These are phyloP conservation scores for Trematomus bernacchii DNA, from an alignment of 2,797 vertebrate species.

Conservation along the genomic window DNA sequence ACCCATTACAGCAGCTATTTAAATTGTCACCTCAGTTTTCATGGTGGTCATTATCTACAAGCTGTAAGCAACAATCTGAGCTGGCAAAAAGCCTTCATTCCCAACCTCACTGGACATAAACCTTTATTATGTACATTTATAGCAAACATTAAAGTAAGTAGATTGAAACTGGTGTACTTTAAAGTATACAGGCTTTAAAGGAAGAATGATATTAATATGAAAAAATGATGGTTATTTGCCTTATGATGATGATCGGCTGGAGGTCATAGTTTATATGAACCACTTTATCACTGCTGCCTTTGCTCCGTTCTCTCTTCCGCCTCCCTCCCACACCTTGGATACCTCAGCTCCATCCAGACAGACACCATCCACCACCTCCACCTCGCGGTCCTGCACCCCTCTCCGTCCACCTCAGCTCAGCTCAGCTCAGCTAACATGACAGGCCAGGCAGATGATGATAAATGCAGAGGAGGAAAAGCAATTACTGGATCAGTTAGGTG, in stretches of 20 bases:
- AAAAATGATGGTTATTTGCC: conserved; percentile 21
- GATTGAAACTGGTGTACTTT: neutral
- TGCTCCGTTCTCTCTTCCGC: neutral
- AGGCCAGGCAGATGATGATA: conserved; percentile 85
- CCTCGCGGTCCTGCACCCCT: conserved; percentile 53
- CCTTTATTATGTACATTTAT: neutral
- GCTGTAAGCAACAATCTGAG: conserved; percentile 24
- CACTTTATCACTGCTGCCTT: conserved; percentile 32
- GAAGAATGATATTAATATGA: neutral
- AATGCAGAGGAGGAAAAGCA: conserved; percentile 87
- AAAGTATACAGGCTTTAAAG: neutral
- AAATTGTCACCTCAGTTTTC: conserved; percentile 35
- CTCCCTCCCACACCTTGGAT: conserved; percentile 12
- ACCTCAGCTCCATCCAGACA: conserved; percentile 50
- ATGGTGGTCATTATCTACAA: conserved; percentile 24
- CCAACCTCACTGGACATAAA: neutral
- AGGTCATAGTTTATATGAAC: conserved; percentile 57
- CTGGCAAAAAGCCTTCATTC: conserved; percentile 9
- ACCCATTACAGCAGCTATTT: conserved; percentile 32
- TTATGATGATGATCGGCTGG: conserved; percentile 34
- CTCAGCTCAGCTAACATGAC: conserved; percentile 77
- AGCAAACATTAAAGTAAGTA: neutral
- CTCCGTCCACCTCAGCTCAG: conserved; percentile 66
- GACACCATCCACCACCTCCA: conserved; percentile 41
- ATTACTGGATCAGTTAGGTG: conserved; percentile 85